Evolutionary conservation across 1,140 invertebrate species (phyloP).

Genomic region (Probaryconus sp.): DNA sequence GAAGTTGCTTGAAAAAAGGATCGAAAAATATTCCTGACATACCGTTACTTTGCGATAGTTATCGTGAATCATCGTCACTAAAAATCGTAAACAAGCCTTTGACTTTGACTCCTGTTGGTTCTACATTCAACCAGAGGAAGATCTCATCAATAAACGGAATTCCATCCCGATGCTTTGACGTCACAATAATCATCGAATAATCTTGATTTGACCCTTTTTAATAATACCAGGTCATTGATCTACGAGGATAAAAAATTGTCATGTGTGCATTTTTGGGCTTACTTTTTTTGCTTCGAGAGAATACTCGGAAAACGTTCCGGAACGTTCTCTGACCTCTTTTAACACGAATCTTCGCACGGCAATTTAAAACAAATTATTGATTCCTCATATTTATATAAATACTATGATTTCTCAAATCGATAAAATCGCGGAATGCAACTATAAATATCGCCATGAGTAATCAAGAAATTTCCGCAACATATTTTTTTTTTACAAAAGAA

Average conservation of each 20-base stretch:
- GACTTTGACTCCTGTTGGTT: background rate
- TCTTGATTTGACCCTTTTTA: constrained; percentile 27
- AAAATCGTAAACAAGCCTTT: constrained; percentile 35
- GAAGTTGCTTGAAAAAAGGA: constrained; percentile 16
- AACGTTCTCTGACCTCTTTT: constrained; percentile 56
- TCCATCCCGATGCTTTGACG: background rate
- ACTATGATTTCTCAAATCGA: constrained; percentile 1
- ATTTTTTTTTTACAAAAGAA: constrained; percentile 3
- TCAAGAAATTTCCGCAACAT: background rate
- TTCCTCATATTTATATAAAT: constrained; percentile 9
- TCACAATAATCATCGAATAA: constrained; percentile 19
- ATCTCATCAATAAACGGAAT: constrained; percentile 8
- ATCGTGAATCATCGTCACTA: constrained; percentile 22
- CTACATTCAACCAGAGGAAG: background rate
- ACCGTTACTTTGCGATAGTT: constrained; percentile 44
- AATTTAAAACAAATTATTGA: constrained; percentile 19
- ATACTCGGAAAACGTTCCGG: constrained; percentile 52
- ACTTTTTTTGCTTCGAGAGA: constrained; percentile 40
- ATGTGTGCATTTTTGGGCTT: constrained; percentile 20
- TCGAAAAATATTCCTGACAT: constrained; percentile 21
- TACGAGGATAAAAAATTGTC: constrained; percentile 25
- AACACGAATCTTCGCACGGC: constrained; percentile 4
- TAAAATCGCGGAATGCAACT: no score
- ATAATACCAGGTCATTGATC: constrained; percentile 36
- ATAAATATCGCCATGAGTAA: no score